Evolutionary conservation across 2,113 vertebrate species (phyloP), one percentile per base, ranked within the genome.

Genomic region (Pelusios castaneus): DNA sequence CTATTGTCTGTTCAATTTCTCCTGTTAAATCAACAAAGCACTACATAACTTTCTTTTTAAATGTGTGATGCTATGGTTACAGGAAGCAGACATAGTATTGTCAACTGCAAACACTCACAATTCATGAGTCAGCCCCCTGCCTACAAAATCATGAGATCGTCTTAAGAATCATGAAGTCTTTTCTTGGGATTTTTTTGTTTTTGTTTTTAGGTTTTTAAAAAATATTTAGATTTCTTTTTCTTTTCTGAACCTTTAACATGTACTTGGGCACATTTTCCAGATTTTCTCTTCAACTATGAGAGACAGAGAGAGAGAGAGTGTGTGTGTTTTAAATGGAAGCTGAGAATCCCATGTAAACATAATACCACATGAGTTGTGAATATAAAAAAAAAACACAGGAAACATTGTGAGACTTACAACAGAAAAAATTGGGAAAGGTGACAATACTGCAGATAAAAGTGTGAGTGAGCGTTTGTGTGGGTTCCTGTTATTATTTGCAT

Each of bases 1-100:
- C 1, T 10, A 79, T 91, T 43, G 60, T 60, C 2, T 3, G 38
- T 51, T 86, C 22, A 79, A 67, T 91, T 94, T 82, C n/a, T 45
- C 55, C 63, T 73, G 25, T 76, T 92, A 27, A 95, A 94, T 75
- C 47, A 51, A 94, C 29, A 94, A 58, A 86, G 82, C 55, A 78
- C 55, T 34, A 77, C 38, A 92, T 76, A 87, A 58, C 24, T 49
- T 76, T 75, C 56, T 76, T 3, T 21, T 13, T 21, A 92, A 86
- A 75, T 60, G 31, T 49, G 11, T 25, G 76, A 21, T 10, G 14
- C 9, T 52, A n/a, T 58, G 88, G 11, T 80, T 91, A 83, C 25
- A 6, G 80, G 79, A 84, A 70, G 3, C 38, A 82, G 25, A 25
- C 34, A 41, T n/a, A 29, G 1, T 75, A 80, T 73, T 85, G 38